Percentiles rank a stretch among this genome's conserved stretches.
Conservation (phyloP, 2,797 vertebrate species). For the Mareca penelope region DNA sequence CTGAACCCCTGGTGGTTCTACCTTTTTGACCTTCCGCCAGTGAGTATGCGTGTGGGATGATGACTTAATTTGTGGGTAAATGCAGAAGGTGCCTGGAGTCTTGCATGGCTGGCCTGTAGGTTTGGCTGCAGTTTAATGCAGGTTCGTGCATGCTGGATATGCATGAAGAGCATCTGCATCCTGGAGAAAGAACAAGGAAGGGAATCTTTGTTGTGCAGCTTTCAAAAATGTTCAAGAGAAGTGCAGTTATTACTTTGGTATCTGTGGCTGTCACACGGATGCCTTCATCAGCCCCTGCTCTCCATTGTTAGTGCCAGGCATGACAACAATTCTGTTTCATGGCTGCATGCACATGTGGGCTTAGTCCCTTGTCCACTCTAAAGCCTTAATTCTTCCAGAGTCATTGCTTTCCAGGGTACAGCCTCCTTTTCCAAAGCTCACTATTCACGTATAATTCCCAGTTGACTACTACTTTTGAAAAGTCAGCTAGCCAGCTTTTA, state of each 20-base stretch:
- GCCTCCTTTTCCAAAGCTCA: background rate
- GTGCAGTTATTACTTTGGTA: fast-evolving
- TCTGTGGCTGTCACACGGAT: background rate
- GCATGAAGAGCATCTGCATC: background rate
- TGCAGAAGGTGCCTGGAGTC: background rate
- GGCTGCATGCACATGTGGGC: background rate
- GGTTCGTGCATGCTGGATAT: background rate
- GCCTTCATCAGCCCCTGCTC: background rate
- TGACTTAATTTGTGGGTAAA: background rate
- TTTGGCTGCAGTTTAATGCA: background rate
- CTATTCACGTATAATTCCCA: background rate
- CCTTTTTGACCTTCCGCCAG: background rate
- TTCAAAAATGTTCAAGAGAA: background rate
- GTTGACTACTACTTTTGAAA: background rate
- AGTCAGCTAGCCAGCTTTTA: background rate
- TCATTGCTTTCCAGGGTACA: background rate
- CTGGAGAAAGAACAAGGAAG: background rate
- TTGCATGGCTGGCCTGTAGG: background rate
- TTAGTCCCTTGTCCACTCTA: background rate
- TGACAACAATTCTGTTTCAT: background rate
- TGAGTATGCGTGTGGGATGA: fast-evolving
- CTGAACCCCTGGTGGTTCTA: background rate
- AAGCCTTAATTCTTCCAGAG: background rate
- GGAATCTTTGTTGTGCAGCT: background rate
- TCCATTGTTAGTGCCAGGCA: fast-evolving